Evolutionary conservation across 2,888 invertebrate genomes (phyloP), one percentile per base, ranked within the genome.

Genomic region (Ennomos erosarius): DNA sequence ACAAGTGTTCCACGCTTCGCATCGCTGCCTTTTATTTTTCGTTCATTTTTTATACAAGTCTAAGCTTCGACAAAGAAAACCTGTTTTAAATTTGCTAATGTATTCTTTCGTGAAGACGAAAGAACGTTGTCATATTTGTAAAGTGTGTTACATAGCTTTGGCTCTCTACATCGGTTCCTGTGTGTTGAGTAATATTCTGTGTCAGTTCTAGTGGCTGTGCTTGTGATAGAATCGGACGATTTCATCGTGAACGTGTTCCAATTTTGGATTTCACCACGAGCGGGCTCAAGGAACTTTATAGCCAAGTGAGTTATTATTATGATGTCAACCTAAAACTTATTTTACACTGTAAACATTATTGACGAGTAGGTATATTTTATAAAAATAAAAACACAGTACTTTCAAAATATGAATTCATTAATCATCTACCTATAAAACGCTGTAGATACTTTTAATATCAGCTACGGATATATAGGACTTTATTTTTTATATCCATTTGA

Each of bases 221-320:
- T 88, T 88, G 88, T 87, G 88, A 85, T 89, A 88, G 85, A 88
- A 84, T 85, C 84, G 69, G 81, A 88, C 87, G 78, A 86, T 90
- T 90, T 90, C 83, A 82, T 90, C 82, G 89, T 74, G 82, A 87
- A 86, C 88, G 88, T 90, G 90, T 88, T 86, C 84, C 87, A 85
- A 82, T 84, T 90, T 87, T 75, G 89, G 90, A 91, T 90, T 92
- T 91, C 91, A 92, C 80, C 91, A 92, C 91, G 91, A 92, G 89
- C 88, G 91, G 92, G 90, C 87, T 92, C 78, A 91, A 92, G 89
- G 90, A 90, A 89, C 79, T 91, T 81, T 92, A 92, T 85, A 84
- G 92, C 81, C 90, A 87, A 88, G 91, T 92, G 78, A 90, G 92
- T 89, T 78, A 64, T 89, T 78, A 64, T 69, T 53, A 66, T 53